These are phyloP conservation scores for Desmophyllum pertusum DNA, from an alignment of 92 coral and sea anemone genomes.

Conservation along the genomic window DNA sequence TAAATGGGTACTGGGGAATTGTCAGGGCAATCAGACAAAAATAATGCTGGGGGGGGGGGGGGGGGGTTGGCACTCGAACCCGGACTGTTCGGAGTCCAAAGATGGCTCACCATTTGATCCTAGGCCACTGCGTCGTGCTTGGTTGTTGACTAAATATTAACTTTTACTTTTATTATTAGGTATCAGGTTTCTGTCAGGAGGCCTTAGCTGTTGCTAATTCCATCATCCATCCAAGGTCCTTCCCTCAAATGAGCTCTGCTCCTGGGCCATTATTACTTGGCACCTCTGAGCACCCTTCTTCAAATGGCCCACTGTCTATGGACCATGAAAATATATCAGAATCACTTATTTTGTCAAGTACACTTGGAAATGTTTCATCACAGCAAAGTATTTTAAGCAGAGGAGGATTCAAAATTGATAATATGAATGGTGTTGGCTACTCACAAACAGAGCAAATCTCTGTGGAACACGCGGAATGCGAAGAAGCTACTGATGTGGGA, in stretches of 20 bases:
- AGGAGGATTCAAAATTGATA: not conserved
- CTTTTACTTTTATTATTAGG: constrained; percentile 28
- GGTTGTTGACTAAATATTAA: not conserved
- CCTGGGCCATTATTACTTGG: constrained; percentile 13
- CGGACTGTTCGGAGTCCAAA: no score
- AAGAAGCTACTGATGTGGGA: not conserved
- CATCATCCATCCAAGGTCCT: constrained; percentile 75
- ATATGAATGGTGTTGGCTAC: not conserved
- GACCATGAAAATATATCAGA: not conserved
- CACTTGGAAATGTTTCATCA: not conserved
- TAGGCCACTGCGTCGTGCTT: no score
- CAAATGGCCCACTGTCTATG: constrained; percentile 16
- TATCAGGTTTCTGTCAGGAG: constrained; percentile 74
- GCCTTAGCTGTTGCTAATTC: constrained; percentile 64
- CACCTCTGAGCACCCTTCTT: constrained; percentile 17
- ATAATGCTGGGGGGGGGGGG: no score
- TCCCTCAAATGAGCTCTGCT: constrained; percentile 52
- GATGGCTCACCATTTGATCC: no score
- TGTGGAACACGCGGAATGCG: not conserved
- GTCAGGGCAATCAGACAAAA: no score
- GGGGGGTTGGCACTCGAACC: no score
- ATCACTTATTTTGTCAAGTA: not conserved
- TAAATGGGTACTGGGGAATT: no score
- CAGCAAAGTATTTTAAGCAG: constrained; percentile 2
- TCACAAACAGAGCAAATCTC: not conserved